A percentile compares a stretch with the other conserved stretches of the same genome.
phyloP scores from a whole-genome alignment of 2,113 vertebrate species.

The Lepisosteus osseus region DNA sequence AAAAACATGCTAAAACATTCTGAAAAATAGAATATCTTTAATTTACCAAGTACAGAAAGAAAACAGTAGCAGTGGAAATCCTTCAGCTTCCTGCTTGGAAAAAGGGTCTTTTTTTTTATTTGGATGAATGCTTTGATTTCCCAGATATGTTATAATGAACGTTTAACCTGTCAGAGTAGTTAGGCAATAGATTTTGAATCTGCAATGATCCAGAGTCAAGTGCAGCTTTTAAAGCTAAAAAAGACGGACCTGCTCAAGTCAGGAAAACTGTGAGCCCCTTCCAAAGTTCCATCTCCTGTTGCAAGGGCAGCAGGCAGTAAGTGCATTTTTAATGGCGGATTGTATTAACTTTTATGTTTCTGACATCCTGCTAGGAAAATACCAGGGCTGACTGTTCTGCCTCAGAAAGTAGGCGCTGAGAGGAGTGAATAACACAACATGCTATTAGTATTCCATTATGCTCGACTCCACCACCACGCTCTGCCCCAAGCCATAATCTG shows the following conservation, averaged over 20 bases:
- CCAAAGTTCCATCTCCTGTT: no score
- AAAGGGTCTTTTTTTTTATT: slow-evolving; percentile 1
- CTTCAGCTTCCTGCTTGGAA: background rate
- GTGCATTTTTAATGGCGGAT: background rate
- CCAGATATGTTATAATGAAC: background rate
- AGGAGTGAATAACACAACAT: background rate
- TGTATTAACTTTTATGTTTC: slow-evolving; percentile 1
- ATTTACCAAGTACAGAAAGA: no score
- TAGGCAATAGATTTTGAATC: background rate
- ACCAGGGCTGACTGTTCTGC: background rate
- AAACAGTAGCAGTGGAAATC: no score
- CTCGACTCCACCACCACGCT: background rate
- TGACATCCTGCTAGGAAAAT: background rate
- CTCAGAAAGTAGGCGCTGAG: background rate
- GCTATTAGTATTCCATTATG: background rate
- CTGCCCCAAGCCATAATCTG: background rate
- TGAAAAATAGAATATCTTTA: no score
- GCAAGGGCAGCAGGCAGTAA: no score
- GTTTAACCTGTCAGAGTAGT: background rate
- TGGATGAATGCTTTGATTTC: background rate
- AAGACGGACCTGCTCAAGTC: no score
- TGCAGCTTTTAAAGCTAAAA: background rate
- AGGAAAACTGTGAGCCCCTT: no score
- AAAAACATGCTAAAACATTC: no score
- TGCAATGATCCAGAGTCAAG: background rate